These are phyloP conservation scores for Dasysyrphus tricinctus DNA, from an alignment of 2,888 invertebrate genomes.

Conservation along the genomic window DNA sequence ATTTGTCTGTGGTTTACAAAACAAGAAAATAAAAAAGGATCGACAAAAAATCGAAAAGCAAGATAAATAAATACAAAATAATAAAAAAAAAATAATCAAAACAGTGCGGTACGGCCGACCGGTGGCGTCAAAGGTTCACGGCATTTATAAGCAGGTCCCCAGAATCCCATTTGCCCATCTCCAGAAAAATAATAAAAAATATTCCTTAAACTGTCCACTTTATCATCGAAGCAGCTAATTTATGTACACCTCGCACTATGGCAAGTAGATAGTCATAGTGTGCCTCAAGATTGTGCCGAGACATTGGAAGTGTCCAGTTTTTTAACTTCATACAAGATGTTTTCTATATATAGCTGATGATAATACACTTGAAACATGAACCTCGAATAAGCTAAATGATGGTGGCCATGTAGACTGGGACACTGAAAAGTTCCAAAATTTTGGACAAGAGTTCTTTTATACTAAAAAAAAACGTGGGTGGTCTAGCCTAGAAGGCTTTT, in stretches of 20 bases:
- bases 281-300: conserved; percentile 34
- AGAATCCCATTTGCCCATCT: conserved; percentile 58
- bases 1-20: conserved; percentile 63
- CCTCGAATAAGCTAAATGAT: conserved; percentile 38
- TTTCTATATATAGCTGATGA: conserved; percentile 47
- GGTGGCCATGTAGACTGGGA: not conserved
- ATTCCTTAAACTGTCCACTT: conserved; percentile 71
- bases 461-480: conserved; percentile 48
- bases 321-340: conserved; percentile 59
- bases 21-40: conserved; percentile 25
- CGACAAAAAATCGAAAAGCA: conserved; percentile 15
- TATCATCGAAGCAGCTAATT: conserved; percentile 72
- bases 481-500: not conserved
- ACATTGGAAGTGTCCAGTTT: conserved; percentile 67
- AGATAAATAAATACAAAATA: conserved; percentile 59
- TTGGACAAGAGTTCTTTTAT: not conserved
- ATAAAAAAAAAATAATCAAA: conserved; percentile 68
- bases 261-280: conserved; percentile 56
- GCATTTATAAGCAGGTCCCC: conserved; percentile 55
- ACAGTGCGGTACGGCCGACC: conserved; percentile 46
- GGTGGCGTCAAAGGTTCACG: conserved; percentile 69
- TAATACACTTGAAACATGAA: conserved; percentile 54
- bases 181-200: conserved; percentile 37
- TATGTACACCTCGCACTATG: conserved; percentile 70
- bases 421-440: conserved; percentile 8